A percentile compares a stretch with the other conserved stretches of the same genome.
Evolutionary conservation across 2,888 invertebrate genomes (phyloP).

Genomic region (Sphaeridia pumilis): DNA sequence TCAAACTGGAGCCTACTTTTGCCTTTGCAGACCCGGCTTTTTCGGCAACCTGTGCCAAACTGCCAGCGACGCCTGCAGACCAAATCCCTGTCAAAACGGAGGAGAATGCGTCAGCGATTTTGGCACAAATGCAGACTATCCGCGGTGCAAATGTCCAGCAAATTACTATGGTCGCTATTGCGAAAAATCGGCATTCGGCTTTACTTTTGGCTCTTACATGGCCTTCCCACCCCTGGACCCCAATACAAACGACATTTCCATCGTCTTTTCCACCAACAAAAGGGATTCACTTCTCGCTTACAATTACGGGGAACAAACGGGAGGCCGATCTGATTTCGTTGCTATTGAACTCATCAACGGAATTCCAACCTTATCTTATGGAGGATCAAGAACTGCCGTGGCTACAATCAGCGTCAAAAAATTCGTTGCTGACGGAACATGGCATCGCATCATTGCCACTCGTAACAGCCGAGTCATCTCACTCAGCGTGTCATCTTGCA

Average conservation of each 20-base stretch:
- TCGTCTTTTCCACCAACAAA: constrained; percentile 82
- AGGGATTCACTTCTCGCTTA: constrained; percentile 76
- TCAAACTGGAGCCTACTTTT: constrained; percentile 79
- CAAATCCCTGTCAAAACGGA: constrained; percentile 72
- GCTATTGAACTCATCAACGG: constrained; percentile 79
- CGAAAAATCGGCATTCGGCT: constrained; percentile 80
- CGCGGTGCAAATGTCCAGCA: constrained; percentile 65
- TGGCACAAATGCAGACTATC: constrained; percentile 72
- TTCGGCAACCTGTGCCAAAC: constrained; percentile 83
- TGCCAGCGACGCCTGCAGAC: constrained; percentile 71
- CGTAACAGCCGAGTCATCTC: constrained; percentile 80
- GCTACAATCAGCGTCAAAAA: constrained; percentile 61
- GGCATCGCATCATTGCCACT: constrained; percentile 85
- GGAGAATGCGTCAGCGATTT: constrained; percentile 58
- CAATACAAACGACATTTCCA: constrained; percentile 78
- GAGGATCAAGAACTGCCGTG: constrained; percentile 76
- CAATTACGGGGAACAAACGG: constrained; percentile 77
- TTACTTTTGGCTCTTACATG: constrained; percentile 79
- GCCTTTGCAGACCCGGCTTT: constrained; percentile 80
- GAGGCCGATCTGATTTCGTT: constrained; percentile 82
- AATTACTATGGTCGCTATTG: constrained; percentile 79
- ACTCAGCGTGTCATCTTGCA: constrained; percentile 65
- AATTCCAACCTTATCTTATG: constrained; percentile 76
- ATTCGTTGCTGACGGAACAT: constrained; percentile 69
- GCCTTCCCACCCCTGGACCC: constrained; percentile 73